Base-by-base conservation (phyloP, 2,888 invertebrate genomes). In the Gandaritis pyraliata region DNA sequence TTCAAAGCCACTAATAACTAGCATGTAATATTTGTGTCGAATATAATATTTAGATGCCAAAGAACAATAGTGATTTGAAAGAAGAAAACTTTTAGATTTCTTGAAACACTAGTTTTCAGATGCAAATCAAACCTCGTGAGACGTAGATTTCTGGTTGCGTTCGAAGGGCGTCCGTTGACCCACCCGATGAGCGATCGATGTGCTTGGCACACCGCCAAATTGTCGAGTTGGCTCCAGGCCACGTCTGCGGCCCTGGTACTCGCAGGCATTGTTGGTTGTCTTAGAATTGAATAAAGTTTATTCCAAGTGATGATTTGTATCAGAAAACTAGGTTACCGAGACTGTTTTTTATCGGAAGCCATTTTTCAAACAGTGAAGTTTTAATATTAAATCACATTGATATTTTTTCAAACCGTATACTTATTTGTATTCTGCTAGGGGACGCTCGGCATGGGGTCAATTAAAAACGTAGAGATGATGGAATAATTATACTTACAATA, bases 171-270 rank as follows among this genome's bases (percentile, higher is more conserved):
- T 73, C 57, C 81, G 70, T 77, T 80, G 81, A 81, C 81, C 82
- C 65, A 71, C 68, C 69, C 71, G 68, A 72, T 74, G 70, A 74
- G 65, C 83, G 80, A 83, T 83, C 83, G 82, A 83, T 82, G 81
- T 68, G 76, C 69, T 66, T 78, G 81, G 81, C 77, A 10, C 48
- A 2, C 13, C 33, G 78, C 82, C 82, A 83, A 73, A 63, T 59
- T 60, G 66, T 69, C 68, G 70, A 59, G 66, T 72, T 81, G 81
- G 80, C 81, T 71, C 71, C 52, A 43, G 57, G 79, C 75, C 70
- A 68, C 58, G 63, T 63, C 68, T 70, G 66, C 61, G 51, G 38
- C 48, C 68, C 64, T 66, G 61, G 68, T 66, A 53, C 61, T 23
- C 53, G 48, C 38, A 7, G 29, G 15, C 60, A 54, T 54, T 60